Base-by-base conservation (phyloP, 2,113 vertebrate genomes). In the Poeciliopsis turrubarensis region DNA sequence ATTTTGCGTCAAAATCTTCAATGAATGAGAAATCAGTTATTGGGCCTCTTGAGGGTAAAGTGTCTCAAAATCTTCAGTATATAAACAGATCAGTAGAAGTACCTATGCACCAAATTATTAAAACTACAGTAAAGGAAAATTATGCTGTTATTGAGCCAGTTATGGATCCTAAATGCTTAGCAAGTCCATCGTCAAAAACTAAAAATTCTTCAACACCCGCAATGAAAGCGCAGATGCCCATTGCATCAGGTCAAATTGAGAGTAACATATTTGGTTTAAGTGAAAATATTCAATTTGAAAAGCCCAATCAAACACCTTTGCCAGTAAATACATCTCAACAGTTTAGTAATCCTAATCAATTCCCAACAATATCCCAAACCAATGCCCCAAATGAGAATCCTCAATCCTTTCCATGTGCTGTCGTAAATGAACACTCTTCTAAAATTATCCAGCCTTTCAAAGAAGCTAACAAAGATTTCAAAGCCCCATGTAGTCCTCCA, bases 161-260 rank as follows among this genome's bases (percentile, higher is more conserved):
- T 26, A 41, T 15, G 61, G 66, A 70, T 17, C 47, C 44, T 27
- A 80, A n/a, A 54, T 14, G 15, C 63, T 26, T 70, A 68, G 14
- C 44, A 75, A 89, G 72, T 74, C 81, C 63, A 37, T 30, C 61
- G 3, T 26, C 3, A 60, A 80, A 65, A 77, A 47, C 32, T 15
- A 88, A 75, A 73, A 41, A 51, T 19, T 44, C 63, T n/a, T 1
- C 68, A 17, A 63, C 12, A 67, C 54, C 74, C 27, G 65, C 26
- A 19, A 32, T 27, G 26, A 71, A 73, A 14, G 30, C 34, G 60
- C 39, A 22, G 54, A 22, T 26, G n/a, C 81, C 72, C 1, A 65
- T 68, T 14, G 75, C 73, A 13, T 22, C 63, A 34, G 71, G 68
- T 41, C 26, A n/a, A 44, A 32, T 7, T 13, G 41, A 64, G 11